Evolutionary conservation across 2,888 invertebrate species (phyloP).

Genomic region (Eretmocerus hayati): DNA sequence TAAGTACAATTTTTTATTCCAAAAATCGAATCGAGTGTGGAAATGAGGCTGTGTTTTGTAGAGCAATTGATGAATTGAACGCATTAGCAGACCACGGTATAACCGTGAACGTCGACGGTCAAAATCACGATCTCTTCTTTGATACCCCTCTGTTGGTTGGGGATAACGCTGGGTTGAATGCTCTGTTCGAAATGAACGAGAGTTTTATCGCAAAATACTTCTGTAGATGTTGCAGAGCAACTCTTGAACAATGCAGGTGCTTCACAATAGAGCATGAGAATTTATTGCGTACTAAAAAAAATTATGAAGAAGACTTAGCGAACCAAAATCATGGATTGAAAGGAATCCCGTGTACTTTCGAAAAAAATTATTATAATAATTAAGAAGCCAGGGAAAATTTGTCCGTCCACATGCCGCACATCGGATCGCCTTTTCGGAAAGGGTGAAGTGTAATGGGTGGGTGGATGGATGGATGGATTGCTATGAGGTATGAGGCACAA

Average conservation of each 20-base stretch:
- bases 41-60: neutral
- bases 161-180: neutral
- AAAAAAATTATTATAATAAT: too few relatives aligned
- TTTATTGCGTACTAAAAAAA: neutral
- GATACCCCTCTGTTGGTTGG: neutral
- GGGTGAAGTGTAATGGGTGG: too few relatives aligned
- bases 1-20: neutral
- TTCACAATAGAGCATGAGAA: neutral
- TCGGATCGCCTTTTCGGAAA: too few relatives aligned
- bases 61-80: neutral
- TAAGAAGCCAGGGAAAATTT: too few relatives aligned
- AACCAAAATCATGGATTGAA: neutral
- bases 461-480: too few relatives aligned
- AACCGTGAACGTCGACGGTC: neutral
- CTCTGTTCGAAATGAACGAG: neutral
- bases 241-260: neutral
- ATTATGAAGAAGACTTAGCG: neutral
- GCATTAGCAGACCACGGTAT: neutral
- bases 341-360: too few relatives aligned
- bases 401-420: too few relatives aligned
- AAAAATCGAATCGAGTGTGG: neutral
- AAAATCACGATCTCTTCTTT: neutral
- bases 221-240: neutral
- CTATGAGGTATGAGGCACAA: too few relatives aligned
- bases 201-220: neutral